A percentile compares a stretch with the other conserved stretches of the same genome.
Evolutionary conservation across 2,888 invertebrate genomes (phyloP).

Genomic region (Xanthia togata): DNA sequence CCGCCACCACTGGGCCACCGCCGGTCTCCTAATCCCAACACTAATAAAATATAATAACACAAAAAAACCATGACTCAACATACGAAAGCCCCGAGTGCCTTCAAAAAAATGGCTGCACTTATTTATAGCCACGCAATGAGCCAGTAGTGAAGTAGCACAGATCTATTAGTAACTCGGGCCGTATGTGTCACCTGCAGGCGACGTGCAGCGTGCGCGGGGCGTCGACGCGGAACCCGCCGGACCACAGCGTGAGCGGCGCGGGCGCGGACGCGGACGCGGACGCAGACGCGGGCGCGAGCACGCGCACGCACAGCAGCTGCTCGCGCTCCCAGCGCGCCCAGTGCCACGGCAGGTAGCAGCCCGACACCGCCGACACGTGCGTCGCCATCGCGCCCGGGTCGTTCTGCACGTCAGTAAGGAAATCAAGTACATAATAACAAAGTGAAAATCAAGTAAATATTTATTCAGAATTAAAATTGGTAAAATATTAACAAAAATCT

Average conservation of each 20-base stretch:
- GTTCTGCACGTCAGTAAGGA: slow-evolving; percentile 79
- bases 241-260: slow-evolving; percentile 95
- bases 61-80: too few species aligned
- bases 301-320: slow-evolving; percentile 96
- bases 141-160: neutral
- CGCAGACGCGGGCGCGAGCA: slow-evolving; percentile 91
- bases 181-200: slow-evolving; percentile 92
- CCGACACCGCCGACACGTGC: slow-evolving; percentile 95
- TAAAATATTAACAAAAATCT: neutral
- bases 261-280: slow-evolving; percentile 79
- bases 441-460: neutral
- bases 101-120: too few species aligned
- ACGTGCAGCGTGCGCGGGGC: slow-evolving; percentile 96
- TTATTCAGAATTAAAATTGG: neutral
- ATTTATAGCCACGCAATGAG: neutral
- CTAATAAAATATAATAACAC: neutral
- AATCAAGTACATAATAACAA: neutral
- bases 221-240: slow-evolving; percentile 97
- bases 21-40: neutral
- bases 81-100: too few species aligned
- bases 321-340: slow-evolving; percentile 98
- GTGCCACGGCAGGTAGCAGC: slow-evolving; percentile 98
- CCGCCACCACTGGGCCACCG: too few species aligned
- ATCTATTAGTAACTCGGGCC: too few species aligned
- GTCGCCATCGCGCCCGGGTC: slow-evolving; percentile 93